Evolutionary conservation across 2,888 invertebrate genomes (phyloP).

Genomic region (Amorpha juglandis): DNA sequence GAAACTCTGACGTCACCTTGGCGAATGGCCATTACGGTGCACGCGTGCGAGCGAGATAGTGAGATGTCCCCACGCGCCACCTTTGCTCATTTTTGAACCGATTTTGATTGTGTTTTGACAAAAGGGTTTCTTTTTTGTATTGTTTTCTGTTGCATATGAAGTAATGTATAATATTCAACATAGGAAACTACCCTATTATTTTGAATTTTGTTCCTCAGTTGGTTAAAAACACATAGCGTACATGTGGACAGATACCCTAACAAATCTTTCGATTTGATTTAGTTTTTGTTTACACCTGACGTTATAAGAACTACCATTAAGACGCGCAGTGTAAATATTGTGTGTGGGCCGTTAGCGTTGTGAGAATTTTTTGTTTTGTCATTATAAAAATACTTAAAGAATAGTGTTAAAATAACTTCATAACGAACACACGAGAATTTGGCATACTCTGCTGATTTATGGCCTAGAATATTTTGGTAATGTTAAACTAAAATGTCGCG

Average conservation of each 20-base stretch:
- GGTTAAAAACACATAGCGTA: neutral
- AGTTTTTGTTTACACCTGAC: conserved; percentile 49
- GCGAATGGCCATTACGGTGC: too few species aligned
- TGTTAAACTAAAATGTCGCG: neutral
- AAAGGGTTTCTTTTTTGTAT: too few species aligned
- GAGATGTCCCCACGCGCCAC: too few species aligned
- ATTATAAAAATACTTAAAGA: neutral
- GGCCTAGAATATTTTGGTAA: neutral
- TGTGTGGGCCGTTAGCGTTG: conserved; percentile 1
- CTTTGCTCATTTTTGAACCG: too few species aligned
- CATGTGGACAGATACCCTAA: conserved; percentile 5
- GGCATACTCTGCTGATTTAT: neutral
- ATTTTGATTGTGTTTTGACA: too few species aligned
- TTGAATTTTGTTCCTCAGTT: neutral
- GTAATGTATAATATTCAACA: too few species aligned
- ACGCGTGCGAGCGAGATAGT: too few species aligned
- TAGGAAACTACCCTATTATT: too few species aligned
- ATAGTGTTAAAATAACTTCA: too few species aligned
- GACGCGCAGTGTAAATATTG: conserved; percentile 11
- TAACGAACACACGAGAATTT: too few species aligned
- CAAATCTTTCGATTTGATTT: conserved; percentile 53
- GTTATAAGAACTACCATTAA: conserved; percentile 20
- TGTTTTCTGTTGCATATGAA: too few species aligned
- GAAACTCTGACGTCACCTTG: too few species aligned
- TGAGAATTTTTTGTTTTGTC: conserved; percentile 35